A percentile compares a stretch with the other conserved stretches of the same genome.
Conservation (phyloP, 2,797 vertebrate genomes). For the Poeciliopsis turneri region DNA sequence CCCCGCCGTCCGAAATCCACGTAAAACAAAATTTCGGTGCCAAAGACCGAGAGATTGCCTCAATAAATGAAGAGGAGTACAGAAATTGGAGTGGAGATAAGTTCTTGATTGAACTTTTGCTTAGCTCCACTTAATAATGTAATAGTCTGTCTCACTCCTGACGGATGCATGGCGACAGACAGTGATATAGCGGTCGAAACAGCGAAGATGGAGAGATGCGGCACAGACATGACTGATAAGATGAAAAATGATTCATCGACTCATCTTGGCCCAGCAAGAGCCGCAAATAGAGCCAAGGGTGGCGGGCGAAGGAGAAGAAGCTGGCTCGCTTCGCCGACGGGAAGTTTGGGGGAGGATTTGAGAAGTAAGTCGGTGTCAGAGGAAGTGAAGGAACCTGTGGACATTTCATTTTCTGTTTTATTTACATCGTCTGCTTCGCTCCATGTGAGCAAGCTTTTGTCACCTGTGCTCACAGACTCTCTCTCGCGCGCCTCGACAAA, state of each 20-base stretch:
- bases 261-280: constrained; percentile 60
- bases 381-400: constrained; percentile 27
- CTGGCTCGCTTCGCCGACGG: constrained; percentile 48
- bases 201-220: constrained; percentile 64
- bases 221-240: constrained; percentile 72
- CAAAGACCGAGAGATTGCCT: constrained; percentile 13
- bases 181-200: constrained; percentile 61
- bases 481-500: not conserved
- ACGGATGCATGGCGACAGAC: constrained; percentile 66
- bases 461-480: constrained; percentile 21
- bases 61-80: constrained; percentile 5
- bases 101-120: constrained; percentile 63
- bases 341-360: constrained; percentile 58
- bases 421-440: constrained; percentile 32
- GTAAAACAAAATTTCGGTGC: not conserved
- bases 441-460: constrained; percentile 27
- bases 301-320: constrained; percentile 56
- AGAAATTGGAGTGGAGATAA: constrained; percentile 41
- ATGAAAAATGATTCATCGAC: constrained; percentile 74
- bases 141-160: constrained; percentile 51
- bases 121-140: constrained; percentile 59
- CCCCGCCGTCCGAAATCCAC: not conserved
- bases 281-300: constrained; percentile 56
- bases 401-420: constrained; percentile 40
- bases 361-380: constrained; percentile 43